phyloP scores from a whole-genome alignment of 2,113 vertebrate genomes.

The Forbesichthys papilliferus region DNA sequence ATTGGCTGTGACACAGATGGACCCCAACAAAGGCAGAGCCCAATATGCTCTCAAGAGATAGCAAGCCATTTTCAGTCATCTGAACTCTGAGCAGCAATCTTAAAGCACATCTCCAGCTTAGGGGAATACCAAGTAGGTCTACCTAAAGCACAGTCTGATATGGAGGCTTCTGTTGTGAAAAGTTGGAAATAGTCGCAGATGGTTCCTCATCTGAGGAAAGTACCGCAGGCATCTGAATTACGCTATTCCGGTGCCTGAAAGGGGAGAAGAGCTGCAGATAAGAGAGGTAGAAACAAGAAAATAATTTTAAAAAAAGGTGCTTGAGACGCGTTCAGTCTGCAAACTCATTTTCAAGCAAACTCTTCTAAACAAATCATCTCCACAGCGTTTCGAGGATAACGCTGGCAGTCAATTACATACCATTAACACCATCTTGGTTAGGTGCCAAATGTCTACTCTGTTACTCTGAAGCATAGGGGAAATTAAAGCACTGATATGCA shows the following conservation, averaged over 20 bases:
- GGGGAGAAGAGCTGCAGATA: constrained; percentile 5
- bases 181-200: no score
- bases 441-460: constrained; percentile 35
- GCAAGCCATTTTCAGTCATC: constrained; percentile 1
- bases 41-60: constrained; percentile 1
- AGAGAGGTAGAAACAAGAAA: no score
- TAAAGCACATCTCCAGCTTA: neutral
- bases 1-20: constrained; percentile 3
- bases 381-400: constrained; percentile 16
- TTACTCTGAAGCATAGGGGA: constrained; percentile 33
- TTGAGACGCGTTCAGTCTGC: no score
- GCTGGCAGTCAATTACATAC: constrained; percentile 17
- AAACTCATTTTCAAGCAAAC: no score
- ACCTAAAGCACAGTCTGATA: neutral
- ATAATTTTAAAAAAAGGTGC: no score
- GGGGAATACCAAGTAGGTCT: neutral
- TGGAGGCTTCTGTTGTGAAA: no score
- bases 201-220: neutral
- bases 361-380: neutral
- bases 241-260: constrained; percentile 9
- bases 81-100: neutral
- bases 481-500: constrained; percentile 64
- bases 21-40: constrained; percentile 11
- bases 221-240: constrained; percentile 8
- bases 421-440: constrained; percentile 34